These are phyloP conservation scores for Galagoides demidoff DNA, from an alignment of 2,797 vertebrate genomes.

Conservation along the genomic window DNA sequence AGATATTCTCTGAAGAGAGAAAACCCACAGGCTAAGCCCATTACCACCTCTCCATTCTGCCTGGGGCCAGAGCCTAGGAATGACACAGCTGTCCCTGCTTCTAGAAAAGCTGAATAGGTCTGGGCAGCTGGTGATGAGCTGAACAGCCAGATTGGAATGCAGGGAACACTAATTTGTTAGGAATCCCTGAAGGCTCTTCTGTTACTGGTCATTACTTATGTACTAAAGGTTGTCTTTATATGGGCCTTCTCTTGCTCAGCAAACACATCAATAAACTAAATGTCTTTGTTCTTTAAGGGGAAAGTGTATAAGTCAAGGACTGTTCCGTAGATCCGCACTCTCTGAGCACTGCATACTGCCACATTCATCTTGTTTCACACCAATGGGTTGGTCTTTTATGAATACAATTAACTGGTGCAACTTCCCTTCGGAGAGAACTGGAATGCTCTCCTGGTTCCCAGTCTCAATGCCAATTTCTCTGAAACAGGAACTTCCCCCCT, in stretches of 20 bases:
- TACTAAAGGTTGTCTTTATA: slow-evolving; percentile 8
- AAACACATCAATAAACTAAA: slow-evolving; percentile 64
- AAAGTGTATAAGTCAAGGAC: not conserved
- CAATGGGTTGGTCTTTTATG: not conserved
- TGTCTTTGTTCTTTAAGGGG: slow-evolving; percentile 1
- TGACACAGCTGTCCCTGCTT: not conserved
- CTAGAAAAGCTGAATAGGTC: not conserved
- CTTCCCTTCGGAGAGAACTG: not conserved
- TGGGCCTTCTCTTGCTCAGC: not conserved
- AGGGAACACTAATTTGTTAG: not conserved
- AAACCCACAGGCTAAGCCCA: not conserved
- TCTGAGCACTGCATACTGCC: not conserved
- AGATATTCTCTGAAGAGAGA: not conserved
- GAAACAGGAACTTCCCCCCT: not conserved
- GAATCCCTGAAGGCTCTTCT: slow-evolving; percentile 23
- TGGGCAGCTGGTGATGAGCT: not conserved
- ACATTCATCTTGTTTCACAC: slow-evolving; percentile 2
- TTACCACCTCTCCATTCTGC: not conserved
- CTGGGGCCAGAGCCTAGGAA: not conserved
- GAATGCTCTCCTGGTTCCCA: not conserved
- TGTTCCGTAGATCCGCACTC: not conserved
- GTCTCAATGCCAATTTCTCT: not conserved
- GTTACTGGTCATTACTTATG: not conserved
- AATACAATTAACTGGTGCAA: not conserved
- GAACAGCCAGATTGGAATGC: slow-evolving; percentile 18